Evolutionary conservation across 2,113 vertebrate genomes (phyloP).

Genomic region (Odontophorus gujanensis): DNA sequence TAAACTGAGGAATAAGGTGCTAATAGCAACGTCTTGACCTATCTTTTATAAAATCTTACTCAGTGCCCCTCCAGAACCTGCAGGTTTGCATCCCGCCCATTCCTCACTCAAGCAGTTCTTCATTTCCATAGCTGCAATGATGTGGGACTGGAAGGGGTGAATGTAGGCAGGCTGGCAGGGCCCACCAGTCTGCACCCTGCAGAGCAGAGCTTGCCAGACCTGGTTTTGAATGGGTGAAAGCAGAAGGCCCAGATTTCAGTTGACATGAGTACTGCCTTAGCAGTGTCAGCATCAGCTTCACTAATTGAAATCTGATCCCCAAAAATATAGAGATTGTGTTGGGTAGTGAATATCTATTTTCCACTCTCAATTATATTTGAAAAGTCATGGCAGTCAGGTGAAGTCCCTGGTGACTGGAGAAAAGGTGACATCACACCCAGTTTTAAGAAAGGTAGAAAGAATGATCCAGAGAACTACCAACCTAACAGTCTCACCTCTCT

Average conservation of each 20-base stretch:
- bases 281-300: slow-evolving; percentile 6
- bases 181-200: neutral
- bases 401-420: too few relatives aligned
- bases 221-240: too few relatives aligned
- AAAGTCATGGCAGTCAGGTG: too few relatives aligned
- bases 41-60: neutral
- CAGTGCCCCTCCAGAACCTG: neutral
- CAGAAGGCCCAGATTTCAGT: neutral
- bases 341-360: too few relatives aligned
- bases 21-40: neutral
- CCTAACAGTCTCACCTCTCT: too few relatives aligned
- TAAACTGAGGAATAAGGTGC: neutral
- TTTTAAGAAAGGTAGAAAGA: too few relatives aligned
- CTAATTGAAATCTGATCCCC: neutral
- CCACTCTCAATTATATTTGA: too few relatives aligned
- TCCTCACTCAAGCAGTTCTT: neutral
- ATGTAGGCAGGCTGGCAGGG: neutral
- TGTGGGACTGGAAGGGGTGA: neutral
- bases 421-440: too few relatives aligned
- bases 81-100: neutral
- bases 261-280: neutral
- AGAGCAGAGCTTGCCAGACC: neutral
- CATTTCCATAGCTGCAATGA: neutral
- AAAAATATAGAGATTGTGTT: neutral
- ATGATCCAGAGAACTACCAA: too few relatives aligned